These are phyloP conservation scores for Monarcha castaneiventris DNA, from an alignment of 2,113 vertebrate genomes.

Conservation along the genomic window DNA sequence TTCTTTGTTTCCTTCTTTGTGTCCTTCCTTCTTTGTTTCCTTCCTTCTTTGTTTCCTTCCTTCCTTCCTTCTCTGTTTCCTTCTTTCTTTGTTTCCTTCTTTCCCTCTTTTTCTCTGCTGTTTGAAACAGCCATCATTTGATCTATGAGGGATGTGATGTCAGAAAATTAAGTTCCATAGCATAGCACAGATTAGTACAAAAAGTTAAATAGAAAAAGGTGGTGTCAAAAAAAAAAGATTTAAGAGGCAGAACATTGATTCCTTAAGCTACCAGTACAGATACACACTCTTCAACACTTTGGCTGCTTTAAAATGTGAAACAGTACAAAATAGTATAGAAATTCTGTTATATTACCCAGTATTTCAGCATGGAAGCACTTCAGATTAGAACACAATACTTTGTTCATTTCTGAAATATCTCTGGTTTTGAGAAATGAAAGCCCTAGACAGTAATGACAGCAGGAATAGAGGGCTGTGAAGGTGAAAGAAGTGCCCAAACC, in stretches of 20 bases:
- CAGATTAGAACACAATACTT: background rate
- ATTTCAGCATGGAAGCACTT: background rate
- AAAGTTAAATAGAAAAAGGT: background rate
- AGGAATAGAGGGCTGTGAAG: background rate
- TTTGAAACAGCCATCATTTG: background rate
- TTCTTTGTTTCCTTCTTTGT: rapidly evolving
- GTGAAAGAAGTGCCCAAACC: background rate
- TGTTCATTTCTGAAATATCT: background rate
- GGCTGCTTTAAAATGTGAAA: background rate
- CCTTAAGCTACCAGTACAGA: background rate
- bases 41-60: too few species aligned
- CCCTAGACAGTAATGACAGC: background rate
- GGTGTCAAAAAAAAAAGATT: background rate
- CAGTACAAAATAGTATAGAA: background rate
- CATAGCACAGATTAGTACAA: background rate
- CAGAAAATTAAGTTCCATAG: background rate
- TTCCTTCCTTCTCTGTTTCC: background rate
- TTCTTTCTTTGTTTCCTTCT: background rate
- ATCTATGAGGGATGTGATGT: background rate
- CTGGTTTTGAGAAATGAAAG: background rate
- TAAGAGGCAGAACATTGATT: background rate
- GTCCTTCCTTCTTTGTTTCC: too few species aligned
- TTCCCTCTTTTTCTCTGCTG: too few species aligned
- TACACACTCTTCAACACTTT: background rate
- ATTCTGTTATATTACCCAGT: background rate